Percentiles rank a stretch among this genome's conserved stretches.
phyloP scores from a whole-genome alignment of 2,113 vertebrate genomes.

The Scytalopus superciliaris region DNA sequence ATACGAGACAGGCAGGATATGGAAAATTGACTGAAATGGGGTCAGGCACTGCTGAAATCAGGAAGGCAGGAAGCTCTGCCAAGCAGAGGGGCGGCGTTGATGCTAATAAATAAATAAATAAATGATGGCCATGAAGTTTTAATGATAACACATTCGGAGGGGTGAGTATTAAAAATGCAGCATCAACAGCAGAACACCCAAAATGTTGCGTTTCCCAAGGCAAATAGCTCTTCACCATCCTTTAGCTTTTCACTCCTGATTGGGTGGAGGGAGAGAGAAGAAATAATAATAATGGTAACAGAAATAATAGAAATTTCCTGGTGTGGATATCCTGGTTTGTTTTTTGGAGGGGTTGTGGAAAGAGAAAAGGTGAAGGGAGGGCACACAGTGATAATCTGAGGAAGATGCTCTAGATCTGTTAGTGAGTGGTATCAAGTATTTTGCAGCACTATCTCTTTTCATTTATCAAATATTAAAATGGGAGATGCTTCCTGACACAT shows the following conservation, averaged over 20 bases:
- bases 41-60: constrained; percentile 78
- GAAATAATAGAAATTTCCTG: constrained; percentile 33
- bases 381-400: constrained; percentile 19
- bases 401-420: not conserved
- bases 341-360: not conserved
- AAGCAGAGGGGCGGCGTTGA: constrained; percentile 46
- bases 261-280: not conserved
- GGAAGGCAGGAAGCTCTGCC: constrained; percentile 63
- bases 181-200: not conserved
- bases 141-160: constrained; percentile 54
- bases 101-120: constrained; percentile 60
- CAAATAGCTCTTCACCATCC: constrained; percentile 56
- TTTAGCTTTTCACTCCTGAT: constrained; percentile 54
- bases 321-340: not conserved
- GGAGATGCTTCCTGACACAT: constrained; percentile 55
- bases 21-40: constrained; percentile 84
- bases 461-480: constrained; percentile 78
- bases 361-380: not conserved
- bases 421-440: constrained; percentile 8
- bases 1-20: constrained; percentile 79
- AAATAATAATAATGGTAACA: constrained; percentile 56
- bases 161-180: constrained; percentile 55
- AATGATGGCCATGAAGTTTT: constrained; percentile 47
- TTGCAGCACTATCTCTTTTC: constrained; percentile 43
- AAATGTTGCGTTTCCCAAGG: constrained; percentile 41